phyloP scores from a whole-genome alignment of 2,888 invertebrate genomes.

The Peribatodes rhomboidaria region DNA sequence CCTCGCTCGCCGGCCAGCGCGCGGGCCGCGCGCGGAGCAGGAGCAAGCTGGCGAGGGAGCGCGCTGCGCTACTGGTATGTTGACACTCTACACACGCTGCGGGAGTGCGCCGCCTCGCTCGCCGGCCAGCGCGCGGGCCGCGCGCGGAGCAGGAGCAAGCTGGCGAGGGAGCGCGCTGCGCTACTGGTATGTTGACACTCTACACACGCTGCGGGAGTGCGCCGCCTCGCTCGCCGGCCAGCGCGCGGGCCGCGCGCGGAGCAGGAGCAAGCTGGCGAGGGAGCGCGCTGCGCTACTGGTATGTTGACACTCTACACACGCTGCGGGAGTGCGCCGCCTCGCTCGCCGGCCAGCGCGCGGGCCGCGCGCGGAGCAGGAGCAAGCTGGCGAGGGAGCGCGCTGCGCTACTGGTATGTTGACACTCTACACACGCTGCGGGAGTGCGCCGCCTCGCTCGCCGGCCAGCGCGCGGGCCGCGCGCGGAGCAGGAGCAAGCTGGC shows the following conservation, averaged over 20 bases:
- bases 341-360: constrained; percentile 41
- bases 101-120: constrained; percentile 36
- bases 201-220: no score
- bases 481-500: constrained; percentile 44
- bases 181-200: constrained; percentile 51
- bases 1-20: constrained; percentile 37
- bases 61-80: constrained; percentile 52
- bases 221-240: constrained; percentile 36
- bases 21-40: constrained; percentile 41
- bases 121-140: constrained; percentile 39
- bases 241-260: constrained; percentile 43
- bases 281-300: constrained; percentile 54
- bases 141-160: constrained; percentile 42
- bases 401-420: constrained; percentile 50
- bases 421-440: no score
- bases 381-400: constrained; percentile 49
- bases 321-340: constrained; percentile 25
- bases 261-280: constrained; percentile 44
- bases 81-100: no score
- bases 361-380: constrained; percentile 41
- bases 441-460: constrained; percentile 37
- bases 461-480: constrained; percentile 40
- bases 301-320: background rate
- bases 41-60: constrained; percentile 47
- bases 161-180: constrained; percentile 48